A percentile compares a stretch with the other conserved stretches of the same genome.
phyloP scores from a whole-genome alignment of 2,888 invertebrate species.

The Apamea epomidion region DNA sequence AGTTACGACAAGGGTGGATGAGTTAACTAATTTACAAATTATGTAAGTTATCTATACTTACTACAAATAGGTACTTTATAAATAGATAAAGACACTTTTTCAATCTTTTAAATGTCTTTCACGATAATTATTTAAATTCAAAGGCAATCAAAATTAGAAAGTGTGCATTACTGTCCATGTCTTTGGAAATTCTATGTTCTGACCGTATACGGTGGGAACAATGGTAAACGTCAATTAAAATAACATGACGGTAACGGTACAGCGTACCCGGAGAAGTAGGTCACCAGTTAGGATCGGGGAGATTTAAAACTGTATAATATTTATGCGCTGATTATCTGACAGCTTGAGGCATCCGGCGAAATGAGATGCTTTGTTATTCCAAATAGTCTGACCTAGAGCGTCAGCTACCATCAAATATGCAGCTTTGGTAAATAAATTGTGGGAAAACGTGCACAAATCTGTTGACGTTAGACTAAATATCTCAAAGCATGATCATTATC shows the following conservation, averaged over 20 bases:
- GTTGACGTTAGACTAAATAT: neutral
- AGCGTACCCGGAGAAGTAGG: conserved; percentile 60
- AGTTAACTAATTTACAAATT: conserved; percentile 12
- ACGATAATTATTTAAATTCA: conserved; percentile 52
- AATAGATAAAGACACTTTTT: conserved; percentile 32
- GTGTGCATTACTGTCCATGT: conserved; percentile 41
- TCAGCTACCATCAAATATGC: conserved; percentile 15
- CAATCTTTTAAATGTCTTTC: conserved; percentile 1
- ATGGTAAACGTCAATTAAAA: conserved; percentile 65
- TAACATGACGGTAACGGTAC: conserved; percentile 61
- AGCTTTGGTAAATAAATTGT: conserved; percentile 13
- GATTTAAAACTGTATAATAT: conserved; percentile 55
- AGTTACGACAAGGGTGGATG: neutral
- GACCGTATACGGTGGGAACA: too few species aligned
- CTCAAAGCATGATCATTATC: neutral
- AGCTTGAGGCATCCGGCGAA: conserved; percentile 40
- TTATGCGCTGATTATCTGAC: conserved; percentile 48
- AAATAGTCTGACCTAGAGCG: neutral
- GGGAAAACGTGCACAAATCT: conserved; percentile 6
- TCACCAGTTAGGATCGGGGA: conserved; percentile 60
- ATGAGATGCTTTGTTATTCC: conserved; percentile 42
- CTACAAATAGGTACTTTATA: neutral
- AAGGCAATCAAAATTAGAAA: conserved; percentile 56
- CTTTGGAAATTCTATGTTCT: conserved; percentile 33
- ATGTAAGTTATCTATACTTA: neutral